Evolutionary conservation across 2,797 vertebrate genomes (phyloP), one percentile per base, ranked within the genome.

Genomic region (Hybognathus amarus): DNA sequence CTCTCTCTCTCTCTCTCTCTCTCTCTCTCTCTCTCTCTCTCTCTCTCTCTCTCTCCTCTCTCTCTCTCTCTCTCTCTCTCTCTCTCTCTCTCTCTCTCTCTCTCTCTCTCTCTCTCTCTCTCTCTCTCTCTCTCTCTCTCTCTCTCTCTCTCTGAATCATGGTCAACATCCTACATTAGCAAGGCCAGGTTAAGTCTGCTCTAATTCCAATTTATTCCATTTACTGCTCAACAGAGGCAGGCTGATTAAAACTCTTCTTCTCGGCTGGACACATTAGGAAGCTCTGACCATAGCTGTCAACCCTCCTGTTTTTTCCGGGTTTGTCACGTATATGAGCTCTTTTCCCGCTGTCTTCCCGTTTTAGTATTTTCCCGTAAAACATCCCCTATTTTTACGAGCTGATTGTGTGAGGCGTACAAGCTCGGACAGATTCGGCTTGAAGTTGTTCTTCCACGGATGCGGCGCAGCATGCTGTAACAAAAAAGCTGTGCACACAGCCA

Each of bases 141-240:
- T 64, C 42, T 52, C 30, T 5, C 10, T 54, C n/a, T 27, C 24
- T 59, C 74, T 33, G 20, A 38, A 38, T 81, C 75, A 90, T 22
- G 47, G 45, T 64, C 75, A 54, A 79, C 36, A 73, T 56, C 17
- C 38, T 82, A 64, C 24, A 77, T 77, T 77, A 77, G 74, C 80
- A 85, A 77, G 52, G 89, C 91, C 63, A 88, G 12, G 69, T 85
- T 30, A 91, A 90, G 85, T 87, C 88, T 79, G 88, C 66, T 79
- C 90, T 93, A 84, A 88, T 92, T 89, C 90, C 92, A 92, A 91
- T 79, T 90, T 86, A 88, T 90, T 92, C 87, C 90, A 90, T 90
- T 90, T 95, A 50, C 85, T 88, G 89, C 86, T 90, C 88, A 90
- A 89, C 90, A 87, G 91, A 92, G 91, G 87, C 87, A 89, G 89